A percentile compares a stretch with the other conserved stretches of the same genome.
phyloP scores from a whole-genome alignment of 1,140 invertebrate species.

The Drosophila tsacasi region DNA sequence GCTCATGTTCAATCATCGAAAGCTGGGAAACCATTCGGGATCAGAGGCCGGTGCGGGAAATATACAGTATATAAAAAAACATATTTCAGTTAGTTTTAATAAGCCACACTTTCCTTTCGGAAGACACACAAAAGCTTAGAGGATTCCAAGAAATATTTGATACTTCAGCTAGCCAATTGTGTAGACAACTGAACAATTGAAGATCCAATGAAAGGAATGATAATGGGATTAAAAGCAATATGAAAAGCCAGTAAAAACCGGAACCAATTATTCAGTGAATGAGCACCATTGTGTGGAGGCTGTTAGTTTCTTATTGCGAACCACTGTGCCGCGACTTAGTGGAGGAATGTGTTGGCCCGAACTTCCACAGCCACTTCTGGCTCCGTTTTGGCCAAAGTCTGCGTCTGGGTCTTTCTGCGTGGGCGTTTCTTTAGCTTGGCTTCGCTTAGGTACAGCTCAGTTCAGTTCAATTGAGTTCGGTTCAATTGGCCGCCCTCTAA shows the following conservation, averaged over 20 bases:
- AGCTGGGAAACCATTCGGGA: background rate
- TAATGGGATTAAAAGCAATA: background rate
- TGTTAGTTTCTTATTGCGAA: background rate
- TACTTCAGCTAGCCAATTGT: background rate
- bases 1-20: background rate
- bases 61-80: background rate
- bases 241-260: constrained; percentile 4
- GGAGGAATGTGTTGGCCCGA: constrained; percentile 22
- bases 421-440: constrained; percentile 28
- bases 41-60: background rate
- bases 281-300: background rate
- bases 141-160: background rate
- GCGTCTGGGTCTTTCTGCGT: constrained; percentile 20
- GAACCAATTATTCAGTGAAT: constrained; percentile 12
- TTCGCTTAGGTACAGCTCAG: constrained; percentile 14
- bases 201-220: background rate
- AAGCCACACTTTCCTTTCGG: background rate
- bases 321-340: constrained; percentile 20
- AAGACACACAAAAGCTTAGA: background rate
- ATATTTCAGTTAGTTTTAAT: no score
- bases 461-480: constrained; percentile 56
- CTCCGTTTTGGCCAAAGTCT: constrained; percentile 14
- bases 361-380: constrained; percentile 25
- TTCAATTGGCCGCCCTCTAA: constrained; percentile 64
- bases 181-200: background rate